Conservation (phyloP, 1,140 invertebrate genomes). For the Heliconius nattereri region DNA sequence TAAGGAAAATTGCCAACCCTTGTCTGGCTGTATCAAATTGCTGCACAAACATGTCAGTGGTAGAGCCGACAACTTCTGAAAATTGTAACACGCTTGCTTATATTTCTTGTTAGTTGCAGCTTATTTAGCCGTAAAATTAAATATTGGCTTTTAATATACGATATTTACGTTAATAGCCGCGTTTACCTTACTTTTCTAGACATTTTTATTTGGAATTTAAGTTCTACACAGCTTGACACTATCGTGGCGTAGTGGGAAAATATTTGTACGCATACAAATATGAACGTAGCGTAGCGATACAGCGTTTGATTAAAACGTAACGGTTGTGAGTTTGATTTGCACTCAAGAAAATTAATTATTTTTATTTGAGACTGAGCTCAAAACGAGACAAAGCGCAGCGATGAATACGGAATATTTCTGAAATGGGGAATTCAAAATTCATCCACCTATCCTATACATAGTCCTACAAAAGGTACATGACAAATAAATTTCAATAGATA, state of each 20-base stretch:
- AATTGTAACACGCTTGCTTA: constrained; percentile 22
- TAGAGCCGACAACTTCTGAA: constrained; percentile 30
- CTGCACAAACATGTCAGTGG: constrained; percentile 47
- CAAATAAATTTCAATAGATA: too few species aligned
- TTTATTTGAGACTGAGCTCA: not conserved
- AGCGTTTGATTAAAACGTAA: not conserved
- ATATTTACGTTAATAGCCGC: too few species aligned
- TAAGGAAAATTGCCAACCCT: constrained; percentile 53
- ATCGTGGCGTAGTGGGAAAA: too few species aligned
- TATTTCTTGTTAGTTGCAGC: not conserved
- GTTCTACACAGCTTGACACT: too few species aligned
- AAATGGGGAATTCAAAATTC: not conserved
- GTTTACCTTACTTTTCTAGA: too few species aligned
- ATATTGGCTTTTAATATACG: not conserved
- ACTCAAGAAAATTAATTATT: not conserved
- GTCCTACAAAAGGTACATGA: too few species aligned
- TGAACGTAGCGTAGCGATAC: not conserved
- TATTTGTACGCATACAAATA: too few species aligned
- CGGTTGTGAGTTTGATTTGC: not conserved
- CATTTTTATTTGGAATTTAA: too few species aligned
- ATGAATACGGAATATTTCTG: not conserved
- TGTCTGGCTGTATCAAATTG: constrained; percentile 50
- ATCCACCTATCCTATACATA: not conserved
- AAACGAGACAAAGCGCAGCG: too few species aligned
- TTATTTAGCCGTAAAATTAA: not conserved